phyloP scores from a whole-genome alignment of 1,140 invertebrate genomes.

The Heliconius himera region DNA sequence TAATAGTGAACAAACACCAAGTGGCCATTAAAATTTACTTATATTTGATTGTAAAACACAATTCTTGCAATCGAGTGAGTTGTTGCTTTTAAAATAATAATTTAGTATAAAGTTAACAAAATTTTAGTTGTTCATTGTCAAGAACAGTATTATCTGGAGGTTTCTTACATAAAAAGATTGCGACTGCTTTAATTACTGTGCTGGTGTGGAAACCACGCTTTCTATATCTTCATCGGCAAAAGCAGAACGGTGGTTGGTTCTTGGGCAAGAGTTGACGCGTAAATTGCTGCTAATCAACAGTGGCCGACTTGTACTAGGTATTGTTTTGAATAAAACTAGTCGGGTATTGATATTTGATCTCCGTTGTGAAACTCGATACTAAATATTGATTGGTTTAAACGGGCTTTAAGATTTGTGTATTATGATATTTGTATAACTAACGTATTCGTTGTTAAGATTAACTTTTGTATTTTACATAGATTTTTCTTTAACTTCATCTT shows the following conservation, averaged over 20 bases:
- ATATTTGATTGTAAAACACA: constrained; percentile 35
- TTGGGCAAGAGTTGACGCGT: constrained; percentile 60
- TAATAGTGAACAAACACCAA: constrained; percentile 32
- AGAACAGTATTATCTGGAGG: constrained; percentile 11
- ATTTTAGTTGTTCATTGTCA: constrained; percentile 25
- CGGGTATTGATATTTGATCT: constrained; percentile 54
- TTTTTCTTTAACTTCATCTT: too few species aligned
- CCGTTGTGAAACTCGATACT: constrained; percentile 29
- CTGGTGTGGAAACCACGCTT: constrained; percentile 61
- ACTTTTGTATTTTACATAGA: too few species aligned
- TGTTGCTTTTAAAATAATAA: constrained; percentile 40
- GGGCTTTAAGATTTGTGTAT: not conserved
- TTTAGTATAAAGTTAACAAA: constrained; percentile 32
- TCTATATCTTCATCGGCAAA: constrained; percentile 72
- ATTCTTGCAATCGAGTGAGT: constrained; percentile 34
- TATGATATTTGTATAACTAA: not conserved
- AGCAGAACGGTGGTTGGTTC: constrained; percentile 53
- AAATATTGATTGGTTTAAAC: constrained; percentile 13
- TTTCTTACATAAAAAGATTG: constrained; percentile 36
- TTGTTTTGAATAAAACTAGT: constrained; percentile 50
- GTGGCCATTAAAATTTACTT: constrained; percentile 29
- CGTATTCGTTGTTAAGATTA: not conserved
- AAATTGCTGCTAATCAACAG: constrained; percentile 63
- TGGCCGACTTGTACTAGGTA: constrained; percentile 50
- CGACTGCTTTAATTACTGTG: constrained; percentile 63